Conservation (phyloP, 2,113 vertebrate genomes). For the Lipotes vexillifer region DNA sequence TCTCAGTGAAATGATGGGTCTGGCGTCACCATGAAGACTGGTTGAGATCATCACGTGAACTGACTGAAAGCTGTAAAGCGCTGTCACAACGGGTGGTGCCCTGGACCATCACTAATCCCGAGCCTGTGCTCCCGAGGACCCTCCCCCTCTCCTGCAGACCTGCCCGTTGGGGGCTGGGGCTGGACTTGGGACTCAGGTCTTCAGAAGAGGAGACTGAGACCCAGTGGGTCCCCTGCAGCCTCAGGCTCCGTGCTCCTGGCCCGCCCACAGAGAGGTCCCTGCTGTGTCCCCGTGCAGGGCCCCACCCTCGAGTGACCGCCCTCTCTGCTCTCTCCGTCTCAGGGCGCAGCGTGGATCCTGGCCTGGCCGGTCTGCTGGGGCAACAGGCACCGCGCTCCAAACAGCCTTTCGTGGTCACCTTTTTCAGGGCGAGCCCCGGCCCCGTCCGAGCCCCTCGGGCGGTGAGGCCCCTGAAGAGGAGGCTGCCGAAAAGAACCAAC, state of each 20-base stretch:
- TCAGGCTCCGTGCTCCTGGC: accelerated
- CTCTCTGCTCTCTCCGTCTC: slow-evolving; percentile 24
- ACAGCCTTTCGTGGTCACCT: slow-evolving; percentile 97
- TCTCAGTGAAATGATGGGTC: not conserved
- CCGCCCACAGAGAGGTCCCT: accelerated
- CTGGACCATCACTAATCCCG: accelerated
- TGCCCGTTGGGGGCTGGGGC: not conserved
- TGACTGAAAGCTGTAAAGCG: not conserved
- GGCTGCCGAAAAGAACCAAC: slow-evolving; percentile 87
- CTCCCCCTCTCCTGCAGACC: not conserved
- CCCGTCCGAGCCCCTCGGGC: slow-evolving; percentile 85
- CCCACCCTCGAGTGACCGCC: not conserved
- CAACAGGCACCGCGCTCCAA: slow-evolving; percentile 88
- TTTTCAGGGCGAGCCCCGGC: slow-evolving; percentile 88
- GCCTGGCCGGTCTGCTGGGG: slow-evolving; percentile 90
- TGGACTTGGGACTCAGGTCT: accelerated
- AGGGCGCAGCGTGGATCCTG: slow-evolving; percentile 90
- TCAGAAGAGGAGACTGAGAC: not conserved
- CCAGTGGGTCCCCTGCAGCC: not conserved
- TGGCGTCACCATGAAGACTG: not conserved
- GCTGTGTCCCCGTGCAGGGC: not conserved
- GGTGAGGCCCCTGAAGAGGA: slow-evolving; percentile 77
- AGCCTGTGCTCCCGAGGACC: accelerated
- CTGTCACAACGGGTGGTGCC: too few species aligned
- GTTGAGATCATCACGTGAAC: not conserved